These are phyloP conservation scores for Portevinia maculata DNA, from an alignment of 2,888 invertebrate species.

Conservation along the genomic window DNA sequence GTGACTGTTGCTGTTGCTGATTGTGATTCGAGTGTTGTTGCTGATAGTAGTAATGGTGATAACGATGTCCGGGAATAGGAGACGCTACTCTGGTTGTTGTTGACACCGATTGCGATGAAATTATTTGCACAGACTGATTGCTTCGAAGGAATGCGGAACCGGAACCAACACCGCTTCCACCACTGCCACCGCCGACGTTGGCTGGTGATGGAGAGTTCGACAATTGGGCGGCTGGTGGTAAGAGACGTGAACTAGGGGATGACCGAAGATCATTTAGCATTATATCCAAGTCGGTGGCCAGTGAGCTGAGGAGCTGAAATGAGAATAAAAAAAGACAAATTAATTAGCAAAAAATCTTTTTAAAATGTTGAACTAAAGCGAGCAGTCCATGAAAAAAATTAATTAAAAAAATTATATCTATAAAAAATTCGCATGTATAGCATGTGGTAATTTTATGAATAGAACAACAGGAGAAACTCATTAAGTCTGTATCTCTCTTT, in stretches of 20 bases:
- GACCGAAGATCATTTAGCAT: constrained; percentile 93
- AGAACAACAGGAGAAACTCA: too few relatives aligned
- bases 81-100: constrained; percentile 64
- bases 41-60: constrained; percentile 73
- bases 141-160: constrained; percentile 75
- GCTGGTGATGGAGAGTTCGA: constrained; percentile 60
- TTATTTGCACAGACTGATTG: constrained; percentile 76
- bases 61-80: constrained; percentile 64
- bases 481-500: too few relatives aligned
- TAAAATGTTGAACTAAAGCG: too few relatives aligned
- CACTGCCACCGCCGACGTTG: constrained; percentile 45
- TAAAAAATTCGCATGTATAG: too few relatives aligned
- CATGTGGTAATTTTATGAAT: too few relatives aligned
- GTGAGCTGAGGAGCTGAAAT: constrained; percentile 90
- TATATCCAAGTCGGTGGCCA: constrained; percentile 93
- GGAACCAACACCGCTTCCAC: constrained; percentile 11
- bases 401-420: too few relatives aligned
- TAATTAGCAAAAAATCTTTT: background rate
- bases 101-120: constrained; percentile 71
- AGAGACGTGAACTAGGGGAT: constrained; percentile 83
- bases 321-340: constrained; percentile 69
- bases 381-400: too few relatives aligned
- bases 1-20: constrained; percentile 74
- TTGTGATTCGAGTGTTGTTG: constrained; percentile 74
- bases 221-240: constrained; percentile 71